phyloP scores from a whole-genome alignment of 2,113 vertebrate species.

The Leucopternis melanops region DNA sequence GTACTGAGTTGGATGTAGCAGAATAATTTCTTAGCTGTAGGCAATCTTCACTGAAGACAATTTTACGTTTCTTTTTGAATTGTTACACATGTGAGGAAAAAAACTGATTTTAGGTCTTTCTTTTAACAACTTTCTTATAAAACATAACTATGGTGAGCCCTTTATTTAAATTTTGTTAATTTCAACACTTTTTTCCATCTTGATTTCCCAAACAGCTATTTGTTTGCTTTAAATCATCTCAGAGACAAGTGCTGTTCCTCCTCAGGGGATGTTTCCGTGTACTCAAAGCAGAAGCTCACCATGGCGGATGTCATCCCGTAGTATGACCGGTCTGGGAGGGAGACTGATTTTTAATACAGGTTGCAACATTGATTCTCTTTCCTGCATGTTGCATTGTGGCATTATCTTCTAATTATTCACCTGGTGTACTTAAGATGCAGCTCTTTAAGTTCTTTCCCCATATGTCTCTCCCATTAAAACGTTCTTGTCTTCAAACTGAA shows the following conservation, averaged over 20 bases:
- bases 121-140: not conserved
- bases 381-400: not conserved
- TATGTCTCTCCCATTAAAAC: not conserved
- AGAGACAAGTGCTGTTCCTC: not conserved
- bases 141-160: not conserved
- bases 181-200: not conserved
- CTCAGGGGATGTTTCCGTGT: not conserved
- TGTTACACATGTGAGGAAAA: not conserved
- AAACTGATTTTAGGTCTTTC: not conserved
- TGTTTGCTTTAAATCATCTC: not conserved
- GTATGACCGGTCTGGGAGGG: not conserved
- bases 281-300: not conserved
- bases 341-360: not conserved
- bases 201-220: not conserved
- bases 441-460: not conserved
- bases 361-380: not conserved
- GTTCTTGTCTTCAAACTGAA: not conserved
- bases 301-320: fast-evolving
- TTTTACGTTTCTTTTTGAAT: not conserved
- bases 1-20: not conserved
- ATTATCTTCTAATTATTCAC: not conserved
- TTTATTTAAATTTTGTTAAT: not conserved
- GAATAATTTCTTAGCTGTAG: not conserved
- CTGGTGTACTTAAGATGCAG: not conserved
- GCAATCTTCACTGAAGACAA: not conserved